Evolutionary conservation across 2,797 vertebrate genomes (phyloP), one percentile per base, ranked within the genome.

Genomic region (Chaetophractus vellerosus): DNA sequence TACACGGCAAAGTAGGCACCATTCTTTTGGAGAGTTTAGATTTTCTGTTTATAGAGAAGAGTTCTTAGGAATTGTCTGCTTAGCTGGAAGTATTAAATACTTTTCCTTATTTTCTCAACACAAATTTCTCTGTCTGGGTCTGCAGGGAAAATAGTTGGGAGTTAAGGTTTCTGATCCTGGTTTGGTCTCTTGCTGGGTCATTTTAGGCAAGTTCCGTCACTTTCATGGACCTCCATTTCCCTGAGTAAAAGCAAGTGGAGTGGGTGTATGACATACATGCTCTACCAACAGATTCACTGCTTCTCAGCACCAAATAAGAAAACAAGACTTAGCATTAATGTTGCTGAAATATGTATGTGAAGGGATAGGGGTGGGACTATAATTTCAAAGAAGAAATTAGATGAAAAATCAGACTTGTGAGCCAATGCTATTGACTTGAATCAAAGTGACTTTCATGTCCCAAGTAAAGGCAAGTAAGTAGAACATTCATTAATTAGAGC

Each of bases 401-500:
- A 12, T 41, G 33, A 66, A 88, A 84, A 79, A 38, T 16, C 79
- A 75, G 36, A 81, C 24, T 59, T 93, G 74, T 68, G 50, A 74
- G 41, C 16, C 41, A 74, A 11, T 78, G 26, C 28, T 69, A 7
- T 69, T 66, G 48, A 80, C 26, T 76, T 91, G 19, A 33, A 18
- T 80, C 82, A 52, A 63, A 33, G 59, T 72, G 48, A 86, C 63
- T 83, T 92, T 63, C 28, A 50, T 84, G 36, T 84, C 82, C 41
- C 69, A 52, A 88, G 45, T 28, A 76, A 33, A 95, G 92, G 24
- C 33, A 74, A 59, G 21, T 48, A 38, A 81, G 26, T 78, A 36
- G 45, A 79, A 50, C n/a, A 55, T 93, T 87, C 9, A 75, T 96
- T 95, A 57, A 76, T 28, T 61, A 19, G 83, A 33, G 18, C n/a